These are phyloP conservation scores for Cochlearius cochlearius DNA, from an alignment of 2,113 vertebrate genomes.

Conservation along the genomic window DNA sequence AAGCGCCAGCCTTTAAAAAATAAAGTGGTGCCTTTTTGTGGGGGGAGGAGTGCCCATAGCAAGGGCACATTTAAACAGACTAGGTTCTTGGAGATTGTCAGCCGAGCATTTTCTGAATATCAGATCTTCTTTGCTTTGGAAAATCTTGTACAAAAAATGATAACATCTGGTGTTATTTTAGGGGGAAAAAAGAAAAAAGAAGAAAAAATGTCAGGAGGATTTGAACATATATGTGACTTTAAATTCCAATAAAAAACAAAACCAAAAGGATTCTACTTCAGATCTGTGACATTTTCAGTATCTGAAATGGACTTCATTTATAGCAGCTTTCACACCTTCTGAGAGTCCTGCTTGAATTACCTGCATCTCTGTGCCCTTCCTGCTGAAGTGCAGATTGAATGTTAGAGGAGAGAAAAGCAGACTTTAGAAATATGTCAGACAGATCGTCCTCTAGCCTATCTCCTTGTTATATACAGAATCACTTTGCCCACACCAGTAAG, in stretches of 20 bases:
- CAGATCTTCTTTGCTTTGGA: not conserved
- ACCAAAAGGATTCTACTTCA: not conserved
- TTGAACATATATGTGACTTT: not conserved
- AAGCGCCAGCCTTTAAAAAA: not conserved
- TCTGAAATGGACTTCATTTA: not conserved
- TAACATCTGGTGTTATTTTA: not conserved
- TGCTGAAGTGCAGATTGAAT: not conserved
- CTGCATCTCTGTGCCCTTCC: not conserved
- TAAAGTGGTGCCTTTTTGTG: not conserved
- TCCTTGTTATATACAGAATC: not conserved
- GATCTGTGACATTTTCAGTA: not conserved
- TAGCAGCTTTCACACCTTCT: not conserved
- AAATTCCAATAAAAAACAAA: not conserved
- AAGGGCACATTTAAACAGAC: not conserved
- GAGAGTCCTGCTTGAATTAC: not conserved
- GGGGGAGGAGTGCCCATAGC: not conserved
- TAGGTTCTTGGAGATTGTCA: not conserved
- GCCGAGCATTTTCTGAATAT: not conserved
- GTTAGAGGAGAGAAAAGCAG: not conserved
- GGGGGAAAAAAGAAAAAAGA: rapidly evolving
- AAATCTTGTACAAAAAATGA: not conserved
- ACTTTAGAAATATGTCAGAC: not conserved
- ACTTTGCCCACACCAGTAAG: not conserved
- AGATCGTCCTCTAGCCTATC: not conserved
- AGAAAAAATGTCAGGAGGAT: not conserved